Conservation (phyloP, 2,113 vertebrate species). For the Typhlomys cinereus region DNA sequence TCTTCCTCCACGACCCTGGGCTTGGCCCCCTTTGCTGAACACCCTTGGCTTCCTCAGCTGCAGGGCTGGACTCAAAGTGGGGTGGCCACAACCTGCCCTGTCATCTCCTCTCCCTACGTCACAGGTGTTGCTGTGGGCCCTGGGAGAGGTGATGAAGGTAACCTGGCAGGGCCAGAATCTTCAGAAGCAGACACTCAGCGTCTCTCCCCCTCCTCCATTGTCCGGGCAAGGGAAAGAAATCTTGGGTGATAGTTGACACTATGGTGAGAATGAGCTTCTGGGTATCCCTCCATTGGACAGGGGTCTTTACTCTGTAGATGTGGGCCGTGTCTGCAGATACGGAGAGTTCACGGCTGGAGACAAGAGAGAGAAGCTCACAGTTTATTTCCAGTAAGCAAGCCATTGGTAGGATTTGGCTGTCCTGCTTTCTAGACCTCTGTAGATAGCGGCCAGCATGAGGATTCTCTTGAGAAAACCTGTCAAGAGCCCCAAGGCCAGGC, state of each 20-base stretch:
- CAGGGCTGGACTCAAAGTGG: neutral
- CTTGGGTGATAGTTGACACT: neutral
- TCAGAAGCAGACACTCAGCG: no score
- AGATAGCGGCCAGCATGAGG: neutral
- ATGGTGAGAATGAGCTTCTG: neutral
- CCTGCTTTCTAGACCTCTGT: neutral
- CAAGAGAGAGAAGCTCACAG: neutral
- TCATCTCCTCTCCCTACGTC: neutral
- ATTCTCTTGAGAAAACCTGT: neutral
- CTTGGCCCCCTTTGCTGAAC: neutral
- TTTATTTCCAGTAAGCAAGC: no score
- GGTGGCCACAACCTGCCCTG: rapidly evolving
- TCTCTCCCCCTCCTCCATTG: no score
- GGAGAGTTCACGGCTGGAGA: neutral
- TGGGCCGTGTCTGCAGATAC: neutral
- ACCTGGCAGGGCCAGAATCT: no score
- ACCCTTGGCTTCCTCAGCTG: neutral
- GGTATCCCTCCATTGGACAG: rapidly evolving
- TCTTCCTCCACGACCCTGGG: rapidly evolving
- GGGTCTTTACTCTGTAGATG: neutral
- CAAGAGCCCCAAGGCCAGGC: neutral
- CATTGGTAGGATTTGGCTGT: neutral
- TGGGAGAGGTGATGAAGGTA: neutral
- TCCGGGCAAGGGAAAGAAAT: no score
- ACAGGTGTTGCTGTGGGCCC: neutral